Percentiles rank a stretch among this genome's conserved stretches.
Conservation (phyloP, 2,888 invertebrate species). For the Lochmaea capreae region DNA sequence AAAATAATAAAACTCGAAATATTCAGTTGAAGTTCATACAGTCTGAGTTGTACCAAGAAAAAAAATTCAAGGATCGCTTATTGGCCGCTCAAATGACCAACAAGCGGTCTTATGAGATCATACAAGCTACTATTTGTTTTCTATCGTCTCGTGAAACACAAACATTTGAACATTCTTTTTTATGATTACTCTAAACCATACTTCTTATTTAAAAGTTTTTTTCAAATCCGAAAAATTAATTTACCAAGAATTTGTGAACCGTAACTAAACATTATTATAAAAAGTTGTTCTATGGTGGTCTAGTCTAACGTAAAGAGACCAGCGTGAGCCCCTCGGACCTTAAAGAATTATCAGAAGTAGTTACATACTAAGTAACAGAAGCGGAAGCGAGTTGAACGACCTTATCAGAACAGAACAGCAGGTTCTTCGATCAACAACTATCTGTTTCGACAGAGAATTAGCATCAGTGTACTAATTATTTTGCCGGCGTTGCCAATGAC, state of each 20-base stretch:
- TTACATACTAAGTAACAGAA: slow-evolving; percentile 28
- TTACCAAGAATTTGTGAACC: neutral
- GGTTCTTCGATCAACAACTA: slow-evolving; percentile 39
- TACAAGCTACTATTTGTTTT: too few species aligned
- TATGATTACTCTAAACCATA: neutral
- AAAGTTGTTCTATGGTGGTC: slow-evolving; percentile 1
- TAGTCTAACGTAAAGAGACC: slow-evolving; percentile 9
- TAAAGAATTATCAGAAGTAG: slow-evolving; percentile 14
- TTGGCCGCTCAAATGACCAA: too few species aligned
- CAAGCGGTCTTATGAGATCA: too few species aligned
- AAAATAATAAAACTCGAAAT: too few species aligned
- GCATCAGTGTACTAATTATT: slow-evolving; percentile 37
- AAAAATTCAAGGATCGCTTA: too few species aligned
- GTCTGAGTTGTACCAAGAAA: too few species aligned
- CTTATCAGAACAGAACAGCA: slow-evolving; percentile 39
- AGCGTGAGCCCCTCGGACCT: slow-evolving; percentile 9
- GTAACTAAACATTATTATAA: neutral
- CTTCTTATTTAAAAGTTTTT: neutral
- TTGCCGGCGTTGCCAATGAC: slow-evolving; percentile 13
- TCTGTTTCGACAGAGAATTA: slow-evolving; percentile 35
- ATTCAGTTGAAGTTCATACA: too few species aligned
- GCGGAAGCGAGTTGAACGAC: slow-evolving; percentile 45
- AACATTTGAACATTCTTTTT: neutral
- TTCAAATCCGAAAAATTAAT: neutral
- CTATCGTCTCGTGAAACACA: too few species aligned